Evolutionary conservation across 2,797 vertebrate genomes (phyloP), one percentile per base, ranked within the genome.

Genomic region (Lepus townsendii): DNA sequence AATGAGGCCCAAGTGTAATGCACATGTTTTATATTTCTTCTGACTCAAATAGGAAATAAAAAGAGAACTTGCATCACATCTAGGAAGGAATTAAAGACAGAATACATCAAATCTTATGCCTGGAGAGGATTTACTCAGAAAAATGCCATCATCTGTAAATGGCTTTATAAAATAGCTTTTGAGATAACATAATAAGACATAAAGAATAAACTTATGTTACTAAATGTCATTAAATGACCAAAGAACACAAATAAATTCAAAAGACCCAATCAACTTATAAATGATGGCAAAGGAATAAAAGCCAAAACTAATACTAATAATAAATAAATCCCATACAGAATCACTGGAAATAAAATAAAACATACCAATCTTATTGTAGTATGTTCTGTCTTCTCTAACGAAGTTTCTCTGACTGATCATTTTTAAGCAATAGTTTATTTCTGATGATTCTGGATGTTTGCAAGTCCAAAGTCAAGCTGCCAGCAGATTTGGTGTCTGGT

Each of bases 11-110:
- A n/a, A n/a, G n/a, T n/a, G n/a, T 73, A 91, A 65, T 8, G 30
- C 54, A 68, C 30, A 72, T 83, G 38, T 32, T 72, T 83, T n/a
- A 57, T 26, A 32, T 84, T 88, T 24, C 47, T 42, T 93, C 91
- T 93, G 65, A 19, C 10, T 84, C 24, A 89, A 79, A 79, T 32
- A 60, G 30, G 20, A 84, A 87, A 77, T 38, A 20, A 35, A 85
- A 86, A 60, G 19, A 16, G 14, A 72, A 77, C 35, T 71, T 72
- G 65, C 8, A 13, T 60, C 82, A 38, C 11, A 65, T 78, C 26
- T 2, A 76, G 26, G 57, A 72, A 90, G 35, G 69, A 93, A 68
- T 65, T 85, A 65, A 63, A 57, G 47, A 71, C 69, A 92, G 47
- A 88, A 72, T 11, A 80, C 20, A 77, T 65, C 17, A 83, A 71